Evolutionary conservation across 1,140 invertebrate genomes (phyloP), one percentile per base, ranked within the genome.

Genomic region (Pseudomyrmex pallidus): DNA sequence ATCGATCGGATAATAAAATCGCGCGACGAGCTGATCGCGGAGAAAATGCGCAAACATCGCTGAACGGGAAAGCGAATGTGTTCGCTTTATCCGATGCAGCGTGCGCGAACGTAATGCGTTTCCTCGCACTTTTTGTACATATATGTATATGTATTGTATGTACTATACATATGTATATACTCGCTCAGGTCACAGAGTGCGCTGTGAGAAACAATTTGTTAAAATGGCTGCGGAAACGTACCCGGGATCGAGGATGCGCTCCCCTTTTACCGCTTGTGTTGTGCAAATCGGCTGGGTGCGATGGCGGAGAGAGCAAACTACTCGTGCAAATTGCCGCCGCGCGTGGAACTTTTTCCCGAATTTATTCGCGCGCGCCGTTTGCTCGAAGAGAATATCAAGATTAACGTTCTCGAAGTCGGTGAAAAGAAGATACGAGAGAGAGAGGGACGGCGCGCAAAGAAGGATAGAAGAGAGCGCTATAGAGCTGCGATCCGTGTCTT

Each of bases 181-280:
- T 35, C 7, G 4, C 46, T n/a, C 67, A n/a, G 22, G 50, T 82
- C 22, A 48, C 22, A 2, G 22, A 56, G 12, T 59, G 62, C 12
- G 2, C 13, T 2, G 15, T 50, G 84, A 63, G 82, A 76, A 85
- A 83, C 61, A 87, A 85, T 87, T 82, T 73, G 83, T 87, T 87
- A 63, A 88, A 87, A 88, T 82, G 54, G 44, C 20, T 57, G 44
- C 44, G 59, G 9, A 35, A 74, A 61, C 74, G 59, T 74, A 64
- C 67, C n/a, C 25, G 48, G 17, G 17, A 56, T 54, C 50, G 12
- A 63, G 59, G 48, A 74, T 74, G 50, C 46, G 74, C 50, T 44
- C 62, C 67, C n/a, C 52, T 82, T 77, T 68, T 22, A 10, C 54
- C 59, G 5, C 12, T 87, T 57, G 44, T 59, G 83, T 68, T 62